A percentile compares a stretch with the other conserved stretches of the same genome.
These are phyloP conservation scores for Pterocles burchelli DNA, from an alignment of 2,113 vertebrate species.

Conservation along the genomic window DNA sequence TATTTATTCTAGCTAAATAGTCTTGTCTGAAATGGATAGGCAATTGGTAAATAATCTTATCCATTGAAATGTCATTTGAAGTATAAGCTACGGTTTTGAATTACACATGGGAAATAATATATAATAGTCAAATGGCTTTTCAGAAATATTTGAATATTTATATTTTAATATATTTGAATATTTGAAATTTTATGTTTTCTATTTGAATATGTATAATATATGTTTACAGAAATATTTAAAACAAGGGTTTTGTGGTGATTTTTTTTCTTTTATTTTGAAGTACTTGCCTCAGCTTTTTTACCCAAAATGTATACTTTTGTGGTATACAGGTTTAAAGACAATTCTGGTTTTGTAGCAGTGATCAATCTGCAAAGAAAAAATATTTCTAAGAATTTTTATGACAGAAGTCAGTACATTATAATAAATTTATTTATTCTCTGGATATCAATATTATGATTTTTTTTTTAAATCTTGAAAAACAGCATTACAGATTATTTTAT, in stretches of 20 bases:
- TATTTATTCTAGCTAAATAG: neutral
- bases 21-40: neutral
- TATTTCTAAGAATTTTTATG: neutral
- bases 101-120: neutral
- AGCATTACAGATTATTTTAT: neutral
- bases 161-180: neutral
- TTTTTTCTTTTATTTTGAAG: neutral
- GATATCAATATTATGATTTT: neutral
- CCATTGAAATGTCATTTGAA: neutral
- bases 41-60: neutral
- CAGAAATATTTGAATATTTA: neutral
- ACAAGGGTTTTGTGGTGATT: no score
- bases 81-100: neutral
- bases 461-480: neutral
- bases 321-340: neutral
- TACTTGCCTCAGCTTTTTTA: neutral
- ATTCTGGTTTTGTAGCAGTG: neutral
- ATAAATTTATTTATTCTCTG: neutral
- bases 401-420: neutral
- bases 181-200: neutral
- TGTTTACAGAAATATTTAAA: neutral
- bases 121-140: neutral
- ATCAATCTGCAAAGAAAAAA: neutral
- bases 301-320: neutral
- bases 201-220: neutral